phyloP scores from a whole-genome alignment of 1,140 invertebrate genomes.

The Callitettix versicolor region DNA sequence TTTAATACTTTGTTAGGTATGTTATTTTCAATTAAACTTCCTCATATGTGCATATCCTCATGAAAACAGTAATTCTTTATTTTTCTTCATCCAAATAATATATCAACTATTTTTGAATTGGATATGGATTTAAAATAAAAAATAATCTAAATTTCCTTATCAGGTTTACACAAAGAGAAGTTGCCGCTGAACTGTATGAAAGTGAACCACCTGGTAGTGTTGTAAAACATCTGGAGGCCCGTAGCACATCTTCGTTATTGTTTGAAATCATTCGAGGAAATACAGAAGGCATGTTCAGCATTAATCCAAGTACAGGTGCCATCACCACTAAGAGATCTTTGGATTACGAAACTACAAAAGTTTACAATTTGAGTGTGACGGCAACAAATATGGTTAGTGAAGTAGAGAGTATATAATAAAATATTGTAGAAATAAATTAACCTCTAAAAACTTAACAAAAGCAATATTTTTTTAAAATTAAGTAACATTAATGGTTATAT shows the following conservation, averaged over 20 bases:
- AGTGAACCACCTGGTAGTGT: conserved; percentile 66
- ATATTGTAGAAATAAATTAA: too few species aligned
- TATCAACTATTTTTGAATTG: too few species aligned
- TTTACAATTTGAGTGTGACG: conserved; percentile 73
- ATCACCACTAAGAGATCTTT: conserved; percentile 60
- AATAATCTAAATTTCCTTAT: too few species aligned
- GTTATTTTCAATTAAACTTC: too few species aligned
- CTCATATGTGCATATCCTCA: not conserved
- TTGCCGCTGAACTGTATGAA: conserved; percentile 72
- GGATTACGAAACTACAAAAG: conserved; percentile 65
- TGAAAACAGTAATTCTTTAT: not conserved
- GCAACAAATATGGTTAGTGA: conserved; percentile 72
- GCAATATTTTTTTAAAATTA: too few species aligned
- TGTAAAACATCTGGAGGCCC: conserved; percentile 64
- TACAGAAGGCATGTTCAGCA: conserved; percentile 56
- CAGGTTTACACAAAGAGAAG: conserved; percentile 51
- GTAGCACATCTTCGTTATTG: conserved; percentile 64
- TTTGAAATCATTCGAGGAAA: conserved; percentile 78
- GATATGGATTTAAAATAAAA: too few species aligned
- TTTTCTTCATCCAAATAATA: too few species aligned
- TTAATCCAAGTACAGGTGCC: conserved; percentile 76
- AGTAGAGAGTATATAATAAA: too few species aligned
- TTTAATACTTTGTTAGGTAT: too few species aligned
- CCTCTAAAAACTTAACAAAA: too few species aligned
- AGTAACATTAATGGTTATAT: too few species aligned